phyloP scores from a whole-genome alignment of 2,113 vertebrate genomes.

The Crotophaga sulcirostris region DNA sequence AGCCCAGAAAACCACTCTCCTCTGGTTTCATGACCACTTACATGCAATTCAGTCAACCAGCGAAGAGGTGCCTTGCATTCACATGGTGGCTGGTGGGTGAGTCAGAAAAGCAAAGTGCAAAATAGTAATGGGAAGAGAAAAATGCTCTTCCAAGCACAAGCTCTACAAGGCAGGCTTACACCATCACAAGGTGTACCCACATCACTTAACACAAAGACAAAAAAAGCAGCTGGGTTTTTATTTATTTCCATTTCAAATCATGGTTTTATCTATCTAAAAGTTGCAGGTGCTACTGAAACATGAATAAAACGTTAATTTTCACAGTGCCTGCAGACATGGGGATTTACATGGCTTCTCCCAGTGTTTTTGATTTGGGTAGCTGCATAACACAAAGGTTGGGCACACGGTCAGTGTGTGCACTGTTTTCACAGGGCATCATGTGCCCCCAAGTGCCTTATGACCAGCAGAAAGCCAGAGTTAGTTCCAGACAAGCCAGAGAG shows the following conservation, averaged over 20 bases:
- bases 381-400: not conserved
- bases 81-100: fast-evolving
- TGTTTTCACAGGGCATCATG: not conserved
- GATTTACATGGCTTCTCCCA: not conserved
- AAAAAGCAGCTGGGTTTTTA: not conserved
- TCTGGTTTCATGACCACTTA: not conserved
- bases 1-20: not conserved
- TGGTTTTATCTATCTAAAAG: not conserved
- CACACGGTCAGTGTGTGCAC: not conserved
- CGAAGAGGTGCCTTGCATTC: not conserved
- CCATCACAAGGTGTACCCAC: not conserved
- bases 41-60: not conserved
- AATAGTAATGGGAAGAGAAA: not conserved
- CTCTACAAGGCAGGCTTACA: not conserved
- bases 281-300: not conserved
- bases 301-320: not conserved
- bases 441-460: not conserved
- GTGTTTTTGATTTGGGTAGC: not conserved
- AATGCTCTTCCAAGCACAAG: not conserved
- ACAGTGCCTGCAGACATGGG: not conserved
- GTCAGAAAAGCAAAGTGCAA: not conserved
- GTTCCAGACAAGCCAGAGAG: not conserved
- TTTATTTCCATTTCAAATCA: not conserved
- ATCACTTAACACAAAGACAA: not conserved
- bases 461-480: not conserved